A percentile compares a stretch with the other conserved stretches of the same genome.
Evolutionary conservation across 1,140 invertebrate genomes (phyloP).

Genomic region (Calosoma granatense): DNA sequence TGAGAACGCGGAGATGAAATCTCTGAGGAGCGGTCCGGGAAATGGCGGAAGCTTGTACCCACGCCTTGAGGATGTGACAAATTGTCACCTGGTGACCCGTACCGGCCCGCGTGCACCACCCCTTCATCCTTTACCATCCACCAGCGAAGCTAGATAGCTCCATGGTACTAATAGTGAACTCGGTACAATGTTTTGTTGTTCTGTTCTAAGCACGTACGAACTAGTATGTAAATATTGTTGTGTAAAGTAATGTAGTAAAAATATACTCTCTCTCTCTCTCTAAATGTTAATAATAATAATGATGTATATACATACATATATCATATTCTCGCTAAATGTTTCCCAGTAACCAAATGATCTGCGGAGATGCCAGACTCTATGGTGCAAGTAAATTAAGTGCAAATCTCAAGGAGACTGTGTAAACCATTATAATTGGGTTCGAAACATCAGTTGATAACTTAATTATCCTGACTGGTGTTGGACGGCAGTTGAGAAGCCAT

Average conservation of each 20-base stretch:
- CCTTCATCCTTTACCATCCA: not conserved
- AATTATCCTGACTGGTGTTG: not conserved
- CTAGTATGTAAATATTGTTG: too few species aligned
- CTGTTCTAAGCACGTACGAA: too few species aligned
- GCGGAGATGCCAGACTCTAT: too few species aligned
- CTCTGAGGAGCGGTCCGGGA: slow-evolving; percentile 12
- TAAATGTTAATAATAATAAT: too few species aligned
- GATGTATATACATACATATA: too few species aligned
- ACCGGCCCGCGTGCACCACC: slow-evolving; percentile 10
- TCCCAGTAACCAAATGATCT: too few species aligned
- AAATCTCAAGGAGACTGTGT: slow-evolving; percentile 5
- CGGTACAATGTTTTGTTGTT: too few species aligned
- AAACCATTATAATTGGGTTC: slow-evolving; percentile 8
- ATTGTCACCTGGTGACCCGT: slow-evolving; percentile 32
- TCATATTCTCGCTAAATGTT: too few species aligned
- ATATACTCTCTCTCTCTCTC: too few species aligned
- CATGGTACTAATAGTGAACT: too few species aligned
- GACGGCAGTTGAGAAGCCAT: not conserved
- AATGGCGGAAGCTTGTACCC: slow-evolving; percentile 30
- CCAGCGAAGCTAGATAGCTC: not conserved
- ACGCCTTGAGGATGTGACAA: slow-evolving; percentile 31
- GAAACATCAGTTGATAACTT: slow-evolving; percentile 3
- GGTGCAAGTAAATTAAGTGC: slow-evolving; percentile 4
- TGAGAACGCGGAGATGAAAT: not conserved
- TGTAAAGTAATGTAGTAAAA: too few species aligned